Evolutionary conservation across 1,140 invertebrate genomes (phyloP).

Genomic region (Monomorium pharaonis): DNA sequence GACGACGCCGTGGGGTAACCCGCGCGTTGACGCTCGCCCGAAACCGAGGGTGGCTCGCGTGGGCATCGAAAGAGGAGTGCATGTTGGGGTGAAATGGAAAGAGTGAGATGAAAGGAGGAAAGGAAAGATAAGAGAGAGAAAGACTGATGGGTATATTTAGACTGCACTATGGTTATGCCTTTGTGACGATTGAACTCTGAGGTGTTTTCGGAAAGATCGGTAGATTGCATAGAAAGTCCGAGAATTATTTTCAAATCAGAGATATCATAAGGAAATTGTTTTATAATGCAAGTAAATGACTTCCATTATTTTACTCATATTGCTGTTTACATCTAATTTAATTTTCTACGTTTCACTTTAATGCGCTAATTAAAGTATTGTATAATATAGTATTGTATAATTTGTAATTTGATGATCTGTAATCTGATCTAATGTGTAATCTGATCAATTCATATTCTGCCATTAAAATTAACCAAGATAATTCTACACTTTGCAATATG

Average conservation of each 20-base stretch:
- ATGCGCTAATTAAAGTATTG: not conserved
- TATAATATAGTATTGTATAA: not conserved
- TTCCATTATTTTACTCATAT: not conserved
- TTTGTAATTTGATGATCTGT: not conserved
- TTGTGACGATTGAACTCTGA: slow-evolving; percentile 24
- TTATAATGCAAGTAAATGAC: not conserved
- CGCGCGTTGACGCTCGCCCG: slow-evolving; percentile 44
- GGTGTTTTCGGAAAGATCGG: not conserved
- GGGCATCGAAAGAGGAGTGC: slow-evolving; percentile 53
- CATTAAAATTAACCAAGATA: not conserved
- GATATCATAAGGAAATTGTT: not conserved
- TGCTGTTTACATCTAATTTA: not conserved
- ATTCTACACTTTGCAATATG: not conserved
- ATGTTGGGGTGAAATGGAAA: not conserved
- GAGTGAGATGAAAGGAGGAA: not conserved
- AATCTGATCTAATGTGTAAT: not conserved
- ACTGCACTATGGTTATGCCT: slow-evolving; percentile 55
- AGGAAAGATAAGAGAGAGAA: not conserved
- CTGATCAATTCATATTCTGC: not conserved
- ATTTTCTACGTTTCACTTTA: not conserved
- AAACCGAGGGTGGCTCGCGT: slow-evolving; percentile 59
- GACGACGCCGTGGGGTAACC: slow-evolving; percentile 15
- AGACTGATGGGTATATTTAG: not conserved
- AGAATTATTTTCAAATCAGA: not conserved
- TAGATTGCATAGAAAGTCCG: not conserved